Evolutionary conservation across 2,888 invertebrate genomes (phyloP), one percentile per base, ranked within the genome.

Genomic region (Macaria liturata): DNA sequence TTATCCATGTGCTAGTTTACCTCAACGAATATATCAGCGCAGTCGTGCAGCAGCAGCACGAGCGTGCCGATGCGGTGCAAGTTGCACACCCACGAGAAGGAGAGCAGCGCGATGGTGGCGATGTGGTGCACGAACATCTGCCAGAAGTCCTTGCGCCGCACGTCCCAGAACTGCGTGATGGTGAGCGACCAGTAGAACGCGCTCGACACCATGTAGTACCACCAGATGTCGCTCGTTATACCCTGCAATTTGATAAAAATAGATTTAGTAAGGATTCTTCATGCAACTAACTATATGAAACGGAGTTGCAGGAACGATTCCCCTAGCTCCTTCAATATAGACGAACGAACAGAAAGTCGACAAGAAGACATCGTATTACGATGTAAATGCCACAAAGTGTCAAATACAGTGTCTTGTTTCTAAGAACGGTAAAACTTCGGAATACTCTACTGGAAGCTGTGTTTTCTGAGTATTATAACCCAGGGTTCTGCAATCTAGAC

Each of bases 61-160:
- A 99, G 91, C 0, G 97, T 96, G 42, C 99, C 99, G 69, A 98
- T 95, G 65, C 97, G 94, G 72, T 97, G 96, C 74, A 98, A 93
- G 86, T 99, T 99, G 83, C 97, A 96, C 3, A 97, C 94, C 97
- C 98, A 99, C 64, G 98, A 98, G 78, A 98, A 95, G 53, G 94
- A 94, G 92, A 99, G 94, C 62, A 99, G 93, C 44, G 94, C 83
- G 67, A 99, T 95, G 47, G 98, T 98, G 31, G 97, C 97, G 76
- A 98, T 94, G 81, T 99, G 99, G 89, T 99, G 99, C 53, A 98
- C 92, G 85, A 98, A 98, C 97, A 99, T 98, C 92, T 98, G 97
- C 96, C 97, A 97, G 86, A 98, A 98, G 87, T 97, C 97, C 86
- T 97, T 97, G 65, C 98, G 94, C 72, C 95, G 96, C 53, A 97